Evolutionary conservation across 1,140 invertebrate genomes (phyloP).

Genomic region (Drosophila navojoa): DNA sequence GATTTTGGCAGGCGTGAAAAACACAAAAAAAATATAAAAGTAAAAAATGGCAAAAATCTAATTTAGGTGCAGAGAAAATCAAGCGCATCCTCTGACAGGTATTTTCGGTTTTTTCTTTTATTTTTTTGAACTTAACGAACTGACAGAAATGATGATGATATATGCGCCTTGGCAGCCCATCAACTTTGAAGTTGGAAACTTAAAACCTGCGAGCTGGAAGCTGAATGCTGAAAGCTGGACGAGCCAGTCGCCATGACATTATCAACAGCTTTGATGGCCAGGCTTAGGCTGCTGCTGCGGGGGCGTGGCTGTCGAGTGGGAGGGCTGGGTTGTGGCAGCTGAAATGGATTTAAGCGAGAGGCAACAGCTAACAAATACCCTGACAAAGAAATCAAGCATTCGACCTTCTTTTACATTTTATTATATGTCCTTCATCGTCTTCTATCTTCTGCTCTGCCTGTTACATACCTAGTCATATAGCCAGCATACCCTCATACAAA

Average conservation of each 20-base stretch:
- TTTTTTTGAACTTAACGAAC: conserved; percentile 6
- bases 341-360: too few species aligned
- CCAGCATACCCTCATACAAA: too few species aligned
- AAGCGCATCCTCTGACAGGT: conserved; percentile 38
- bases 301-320: conserved; percentile 29
- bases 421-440: too few species aligned
- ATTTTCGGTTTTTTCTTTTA: not conserved
- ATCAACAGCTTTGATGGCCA: conserved; percentile 39
- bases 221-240: not conserved
- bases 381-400: too few species aligned
- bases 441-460: too few species aligned
- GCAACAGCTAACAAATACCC: too few species aligned
- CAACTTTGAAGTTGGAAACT: conserved; percentile 35
- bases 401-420: too few species aligned
- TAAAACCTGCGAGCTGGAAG: not conserved
- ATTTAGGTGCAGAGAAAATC: conserved; percentile 61
- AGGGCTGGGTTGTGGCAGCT: not conserved
- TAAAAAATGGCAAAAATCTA: conserved; percentile 41
- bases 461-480: too few species aligned
- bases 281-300: conserved; percentile 2
- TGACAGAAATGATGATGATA: conserved; percentile 58
- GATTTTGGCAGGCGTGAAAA: conserved; percentile 30
- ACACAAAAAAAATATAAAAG: conserved; percentile 14
- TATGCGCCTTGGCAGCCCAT: conserved; percentile 54
- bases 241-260: conserved; percentile 44